Evolutionary conservation across 2,888 invertebrate species (phyloP).

Genomic region (Cephus runcator): DNA sequence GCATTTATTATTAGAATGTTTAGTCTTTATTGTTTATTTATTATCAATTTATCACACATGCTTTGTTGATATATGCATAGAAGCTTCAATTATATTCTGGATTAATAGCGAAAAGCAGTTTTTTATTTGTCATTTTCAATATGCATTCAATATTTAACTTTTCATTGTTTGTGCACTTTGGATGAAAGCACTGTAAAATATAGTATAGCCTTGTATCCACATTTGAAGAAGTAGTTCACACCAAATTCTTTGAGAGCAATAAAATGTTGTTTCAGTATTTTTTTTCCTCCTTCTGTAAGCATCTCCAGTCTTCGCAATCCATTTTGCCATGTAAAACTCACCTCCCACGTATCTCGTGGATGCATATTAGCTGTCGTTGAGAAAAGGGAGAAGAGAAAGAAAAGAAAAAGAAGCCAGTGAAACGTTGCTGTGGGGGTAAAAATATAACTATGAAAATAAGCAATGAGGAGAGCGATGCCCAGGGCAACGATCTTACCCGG

Average conservation of each 20-base stretch:
- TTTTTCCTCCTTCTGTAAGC: background rate
- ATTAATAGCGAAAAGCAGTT: background rate
- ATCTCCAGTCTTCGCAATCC: background rate
- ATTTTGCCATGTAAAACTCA: background rate
- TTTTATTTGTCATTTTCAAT: background rate
- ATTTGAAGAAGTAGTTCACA: background rate
- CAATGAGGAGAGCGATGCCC: slow-evolving; percentile 26
- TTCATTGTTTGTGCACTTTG: background rate
- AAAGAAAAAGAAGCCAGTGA: slow-evolving; percentile 7
- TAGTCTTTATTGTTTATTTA: background rate
- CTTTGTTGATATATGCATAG: background rate
- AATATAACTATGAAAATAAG: slow-evolving; percentile 49
- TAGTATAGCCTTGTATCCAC: background rate
- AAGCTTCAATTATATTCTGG: background rate
- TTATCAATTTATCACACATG: background rate
- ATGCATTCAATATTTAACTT: background rate
- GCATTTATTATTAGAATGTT: background rate
- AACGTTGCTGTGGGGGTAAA: slow-evolving; percentile 33
- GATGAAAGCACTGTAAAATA: background rate
- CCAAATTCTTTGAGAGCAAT: background rate
- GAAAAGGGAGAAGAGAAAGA: background rate
- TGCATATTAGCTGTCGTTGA: background rate
- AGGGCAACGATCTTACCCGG: slow-evolving; percentile 31
- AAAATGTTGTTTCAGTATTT: background rate
- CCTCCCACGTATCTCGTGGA: background rate